Conservation (phyloP, 92 coral and sea anemone species). For the Zoanthus solanderi region DNA sequence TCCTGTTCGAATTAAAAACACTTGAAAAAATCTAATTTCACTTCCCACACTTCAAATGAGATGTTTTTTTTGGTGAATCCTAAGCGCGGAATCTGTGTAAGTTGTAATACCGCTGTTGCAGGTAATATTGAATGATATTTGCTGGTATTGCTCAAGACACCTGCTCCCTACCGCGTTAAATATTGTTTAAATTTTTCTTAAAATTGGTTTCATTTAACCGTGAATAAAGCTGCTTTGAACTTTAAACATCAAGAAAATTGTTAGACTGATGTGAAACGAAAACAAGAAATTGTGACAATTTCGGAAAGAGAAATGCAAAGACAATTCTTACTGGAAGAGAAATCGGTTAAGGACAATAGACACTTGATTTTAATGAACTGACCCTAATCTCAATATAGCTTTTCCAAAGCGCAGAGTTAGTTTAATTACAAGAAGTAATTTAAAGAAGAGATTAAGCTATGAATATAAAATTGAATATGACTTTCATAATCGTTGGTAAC, state of each 20-base stretch:
- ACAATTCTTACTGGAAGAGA: background rate
- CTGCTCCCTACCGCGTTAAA: background rate
- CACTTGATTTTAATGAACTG: background rate
- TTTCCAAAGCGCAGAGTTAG: background rate
- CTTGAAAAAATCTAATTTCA: background rate
- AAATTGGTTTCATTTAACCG: background rate
- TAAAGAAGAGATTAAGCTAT: background rate
- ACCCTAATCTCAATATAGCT: background rate
- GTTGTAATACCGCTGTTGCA: background rate
- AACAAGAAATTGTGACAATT: background rate
- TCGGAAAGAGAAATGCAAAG: background rate
- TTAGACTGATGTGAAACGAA: background rate
- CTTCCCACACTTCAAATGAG: background rate
- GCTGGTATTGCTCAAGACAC: background rate
- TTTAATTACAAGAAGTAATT: slow-evolving; percentile 6
- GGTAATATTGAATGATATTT: background rate
- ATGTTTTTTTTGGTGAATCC: background rate
- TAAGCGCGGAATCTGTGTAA: background rate
- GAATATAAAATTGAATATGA: slow-evolving; percentile 4
- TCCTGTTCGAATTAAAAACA: background rate
- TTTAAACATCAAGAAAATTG: background rate
- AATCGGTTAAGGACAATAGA: background rate
- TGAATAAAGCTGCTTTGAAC: background rate
- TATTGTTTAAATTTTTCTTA: background rate
- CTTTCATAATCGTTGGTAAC: slow-evolving; percentile 7